Base-by-base conservation (phyloP, 2,113 vertebrate genomes). In the Leptodactylus fuscus region DNA sequence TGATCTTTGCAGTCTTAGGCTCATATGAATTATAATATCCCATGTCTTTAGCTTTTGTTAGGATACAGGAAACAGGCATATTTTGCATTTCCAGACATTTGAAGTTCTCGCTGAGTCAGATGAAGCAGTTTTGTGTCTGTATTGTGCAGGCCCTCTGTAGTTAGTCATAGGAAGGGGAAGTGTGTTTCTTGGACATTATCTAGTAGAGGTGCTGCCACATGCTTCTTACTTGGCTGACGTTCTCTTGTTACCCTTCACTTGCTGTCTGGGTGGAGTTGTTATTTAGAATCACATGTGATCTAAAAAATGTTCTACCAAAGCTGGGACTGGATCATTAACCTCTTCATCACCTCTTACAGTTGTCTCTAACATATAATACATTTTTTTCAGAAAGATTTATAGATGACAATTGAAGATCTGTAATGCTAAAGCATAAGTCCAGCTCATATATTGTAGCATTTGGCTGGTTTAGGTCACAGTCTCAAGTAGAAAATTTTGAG, bases 211-310 rank as follows among this genome's bases (percentile, higher is more conserved):
- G 48, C 85, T n/a, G n/a, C 44, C 24, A 82, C 73, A 36, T 11
- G 3, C 53, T 82, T 86, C 67, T 85, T 82, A 58, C 67, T 88
- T 75, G 53, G 13, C 12, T 55, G n/a, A n/a, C n/a, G 70, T 62
- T 88, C 73, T 81, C 13, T 71, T 44, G 34, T 74, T 22, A 36
- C 11, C 78, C 27, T 29, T 76, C 29, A 0, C 74, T 46, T 51
- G 58, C 24, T 79, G 18, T 87, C 83, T 87, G 46, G 36, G 18
- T 79, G 1, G 49, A 53, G 74, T 74, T 51, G 16, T 49, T 62
- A 22, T 36, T 87, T 71, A 18, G 12, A 87, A 4, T 67, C 84
- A 73, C 70, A 81, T 81, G 41, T 82, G 67, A 53, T 49, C 74
- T 12, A 74, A 22, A 24, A 32, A 73, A 46, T 46, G 71, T 87